A percentile compares a stretch with the other conserved stretches of the same genome.
phyloP scores from a whole-genome alignment of 92 coral and sea anemone genomes.

The Muricea muricata region DNA sequence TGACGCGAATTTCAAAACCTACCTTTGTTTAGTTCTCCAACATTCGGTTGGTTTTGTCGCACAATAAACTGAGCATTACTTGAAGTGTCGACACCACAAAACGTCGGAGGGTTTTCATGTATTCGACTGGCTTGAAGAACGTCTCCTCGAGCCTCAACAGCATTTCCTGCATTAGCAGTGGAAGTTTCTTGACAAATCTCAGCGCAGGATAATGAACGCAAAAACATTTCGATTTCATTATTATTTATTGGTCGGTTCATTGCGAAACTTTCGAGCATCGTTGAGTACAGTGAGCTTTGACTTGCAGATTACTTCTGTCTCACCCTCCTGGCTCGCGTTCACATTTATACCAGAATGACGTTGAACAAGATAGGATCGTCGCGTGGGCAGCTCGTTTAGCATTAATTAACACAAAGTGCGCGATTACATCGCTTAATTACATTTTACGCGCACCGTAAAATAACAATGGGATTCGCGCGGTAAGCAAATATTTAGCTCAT shows the following conservation, averaged over 20 bases:
- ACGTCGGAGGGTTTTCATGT: neutral
- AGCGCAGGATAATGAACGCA: slow-evolving; percentile 6
- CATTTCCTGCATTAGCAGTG: neutral
- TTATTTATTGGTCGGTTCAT: slow-evolving; percentile 10
- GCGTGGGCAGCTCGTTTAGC: slow-evolving; percentile 29
- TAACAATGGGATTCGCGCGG: neutral
- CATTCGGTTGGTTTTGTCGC: neutral
- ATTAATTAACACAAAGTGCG: slow-evolving; percentile 30
- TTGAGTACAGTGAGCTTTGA: neutral
- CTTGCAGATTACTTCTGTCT: neutral
- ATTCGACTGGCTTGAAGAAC: neutral
- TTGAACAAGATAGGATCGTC: slow-evolving; percentile 33
- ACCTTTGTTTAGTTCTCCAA: neutral
- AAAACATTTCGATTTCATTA: slow-evolving; percentile 5
- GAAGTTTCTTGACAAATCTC: slow-evolving; percentile 25
- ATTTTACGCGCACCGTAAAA: slow-evolving; percentile 5
- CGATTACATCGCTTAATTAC: slow-evolving; percentile 29
- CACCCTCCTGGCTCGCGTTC: slow-evolving; percentile 9
- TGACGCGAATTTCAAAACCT: neutral
- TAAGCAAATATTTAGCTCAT: neutral
- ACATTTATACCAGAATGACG: slow-evolving; percentile 39
- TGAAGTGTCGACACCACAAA: neutral
- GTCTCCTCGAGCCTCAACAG: neutral
- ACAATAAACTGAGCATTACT: neutral
- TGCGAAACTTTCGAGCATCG: slow-evolving; percentile 28